phyloP scores from a whole-genome alignment of 2,888 invertebrate species.

The Mesorhabditis spiculigera region DNA sequence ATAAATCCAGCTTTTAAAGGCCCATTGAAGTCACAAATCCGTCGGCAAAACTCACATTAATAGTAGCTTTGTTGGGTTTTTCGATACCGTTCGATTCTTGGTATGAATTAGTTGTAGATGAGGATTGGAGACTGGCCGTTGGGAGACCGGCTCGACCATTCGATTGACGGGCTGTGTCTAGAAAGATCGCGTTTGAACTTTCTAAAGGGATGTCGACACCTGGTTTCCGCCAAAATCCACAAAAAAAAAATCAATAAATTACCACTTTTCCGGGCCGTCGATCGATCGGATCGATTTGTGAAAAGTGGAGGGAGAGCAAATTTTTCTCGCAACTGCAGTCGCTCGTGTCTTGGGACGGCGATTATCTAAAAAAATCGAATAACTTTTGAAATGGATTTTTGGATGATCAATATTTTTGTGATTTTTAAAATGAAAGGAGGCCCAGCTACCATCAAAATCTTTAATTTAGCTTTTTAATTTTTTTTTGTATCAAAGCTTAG shows the following conservation, averaged over 20 bases:
- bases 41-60: too few relatives aligned
- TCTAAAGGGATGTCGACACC: background rate
- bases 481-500: too few relatives aligned
- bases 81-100: background rate
- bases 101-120: background rate
- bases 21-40: too few relatives aligned
- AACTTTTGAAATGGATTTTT: too few relatives aligned
- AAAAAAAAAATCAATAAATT: background rate
- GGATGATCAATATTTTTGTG: too few relatives aligned
- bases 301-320: slow-evolving; percentile 28
- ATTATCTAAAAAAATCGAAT: slow-evolving; percentile 24
- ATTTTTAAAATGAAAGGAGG: background rate
- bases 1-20: too few relatives aligned
- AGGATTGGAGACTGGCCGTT: background rate
- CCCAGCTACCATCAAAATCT: too few relatives aligned
- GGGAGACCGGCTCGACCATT: slow-evolving; percentile 3
- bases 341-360: slow-evolving; percentile 49
- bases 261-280: background rate
- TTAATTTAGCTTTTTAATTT: too few relatives aligned
- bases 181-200: background rate
- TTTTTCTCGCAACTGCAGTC: slow-evolving; percentile 24
- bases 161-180: background rate
- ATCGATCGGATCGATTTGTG: background rate
- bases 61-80: background rate
- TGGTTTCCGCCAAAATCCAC: background rate